A percentile compares a stretch with the other conserved stretches of the same genome.
Evolutionary conservation across 1,140 invertebrate species (phyloP).

Genomic region (Trachymyrmex cornetzi): DNA sequence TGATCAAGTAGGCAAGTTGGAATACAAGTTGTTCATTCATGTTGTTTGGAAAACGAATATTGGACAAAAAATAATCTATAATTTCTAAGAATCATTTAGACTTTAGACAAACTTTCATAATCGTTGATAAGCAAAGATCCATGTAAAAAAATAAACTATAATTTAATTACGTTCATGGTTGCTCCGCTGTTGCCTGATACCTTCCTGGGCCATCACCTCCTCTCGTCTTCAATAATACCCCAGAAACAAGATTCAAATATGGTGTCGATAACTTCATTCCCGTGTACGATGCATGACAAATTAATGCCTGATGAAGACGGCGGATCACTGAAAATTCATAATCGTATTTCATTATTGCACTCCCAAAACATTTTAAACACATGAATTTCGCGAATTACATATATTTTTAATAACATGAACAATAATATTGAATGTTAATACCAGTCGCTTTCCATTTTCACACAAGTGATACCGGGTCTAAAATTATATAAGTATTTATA

Average conservation of each 20-base stretch:
- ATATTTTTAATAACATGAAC: neutral
- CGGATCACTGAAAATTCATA: neutral
- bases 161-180: neutral
- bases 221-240: neutral
- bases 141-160: neutral
- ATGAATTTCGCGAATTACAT: neutral
- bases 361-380: neutral
- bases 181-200: neutral
- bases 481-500: too few species aligned
- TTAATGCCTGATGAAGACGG: neutral
- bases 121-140: neutral
- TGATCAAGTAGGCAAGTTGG: neutral
- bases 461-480: too few species aligned
- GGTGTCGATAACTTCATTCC: neutral
- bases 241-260: neutral
- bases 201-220: too few species aligned
- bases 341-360: neutral
- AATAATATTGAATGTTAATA: too few species aligned
- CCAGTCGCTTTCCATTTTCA: too few species aligned
- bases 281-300: neutral
- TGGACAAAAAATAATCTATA: neutral
- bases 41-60: neutral
- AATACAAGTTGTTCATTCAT: neutral
- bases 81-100: neutral
- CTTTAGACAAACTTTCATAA: neutral